Conservation (phyloP, 2,797 vertebrate species). For the Parambassis ranga region DNA sequence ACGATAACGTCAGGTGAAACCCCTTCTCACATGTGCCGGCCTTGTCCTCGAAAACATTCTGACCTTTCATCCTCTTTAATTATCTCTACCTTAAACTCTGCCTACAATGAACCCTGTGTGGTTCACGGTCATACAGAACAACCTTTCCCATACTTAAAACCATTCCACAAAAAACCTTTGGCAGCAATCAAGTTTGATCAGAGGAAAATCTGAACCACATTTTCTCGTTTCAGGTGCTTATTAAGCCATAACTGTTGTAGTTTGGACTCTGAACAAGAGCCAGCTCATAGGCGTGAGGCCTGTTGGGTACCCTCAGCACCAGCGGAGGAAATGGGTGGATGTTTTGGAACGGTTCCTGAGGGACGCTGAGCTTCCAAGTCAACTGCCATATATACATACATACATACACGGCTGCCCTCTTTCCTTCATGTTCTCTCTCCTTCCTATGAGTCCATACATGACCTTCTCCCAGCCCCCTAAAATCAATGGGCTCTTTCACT, state of each 20-base stretch:
- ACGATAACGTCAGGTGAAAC: neutral
- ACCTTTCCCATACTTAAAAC: constrained; percentile 28
- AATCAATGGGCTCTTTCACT: constrained; percentile 79
- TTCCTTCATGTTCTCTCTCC: constrained; percentile 23
- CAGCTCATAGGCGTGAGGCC: constrained; percentile 11
- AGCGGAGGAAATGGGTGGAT: constrained; percentile 66
- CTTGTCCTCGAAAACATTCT: neutral
- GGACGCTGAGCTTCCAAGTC: constrained; percentile 45
- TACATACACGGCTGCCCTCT: constrained; percentile 36
- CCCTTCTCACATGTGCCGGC: constrained; percentile 11
- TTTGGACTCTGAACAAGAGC: constrained; percentile 46
- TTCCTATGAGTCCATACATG: constrained; percentile 51
- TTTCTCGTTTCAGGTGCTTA: constrained; percentile 42
- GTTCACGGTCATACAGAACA: constrained; percentile 1
- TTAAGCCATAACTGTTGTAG: constrained; percentile 38
- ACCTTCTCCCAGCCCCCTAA: constrained; percentile 53
- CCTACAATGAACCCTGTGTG: constrained; percentile 4
- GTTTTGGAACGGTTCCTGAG: constrained; percentile 53
- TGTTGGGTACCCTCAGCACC: constrained; percentile 37
- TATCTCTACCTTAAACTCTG: constrained; percentile 5
- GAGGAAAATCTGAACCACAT: constrained; percentile 44
- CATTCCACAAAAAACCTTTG: constrained; percentile 16
- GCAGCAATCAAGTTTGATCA: constrained; percentile 22
- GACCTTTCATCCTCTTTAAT: constrained; percentile 29
- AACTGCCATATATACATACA: constrained; percentile 30